These are phyloP conservation scores for Metalampra italica DNA, from an alignment of 2,888 invertebrate genomes.

Conservation along the genomic window DNA sequence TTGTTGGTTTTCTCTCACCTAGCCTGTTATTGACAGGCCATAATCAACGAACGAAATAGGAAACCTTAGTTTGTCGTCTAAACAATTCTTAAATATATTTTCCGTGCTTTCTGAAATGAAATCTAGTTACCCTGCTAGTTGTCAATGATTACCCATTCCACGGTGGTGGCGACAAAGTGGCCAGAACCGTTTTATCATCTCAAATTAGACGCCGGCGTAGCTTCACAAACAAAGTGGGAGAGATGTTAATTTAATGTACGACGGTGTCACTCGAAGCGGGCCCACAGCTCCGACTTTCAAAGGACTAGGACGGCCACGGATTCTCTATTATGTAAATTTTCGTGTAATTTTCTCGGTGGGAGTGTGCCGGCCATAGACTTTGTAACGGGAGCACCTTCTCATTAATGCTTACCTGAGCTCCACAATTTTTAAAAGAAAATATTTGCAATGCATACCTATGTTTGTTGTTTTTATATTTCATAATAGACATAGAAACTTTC, in stretches of 20 bases:
- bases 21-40: background rate
- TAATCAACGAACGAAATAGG: background rate
- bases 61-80: background rate
- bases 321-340: slow-evolving; percentile 77
- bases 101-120: background rate
- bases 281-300: slow-evolving; percentile 63
- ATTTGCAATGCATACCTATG: slow-evolving; percentile 15
- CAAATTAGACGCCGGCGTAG: slow-evolving; percentile 58
- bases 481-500: too few relatives aligned
- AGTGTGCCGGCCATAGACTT: slow-evolving; percentile 60
- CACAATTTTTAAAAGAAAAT: slow-evolving; percentile 43
- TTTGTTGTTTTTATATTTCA: slow-evolving; percentile 20
- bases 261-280: slow-evolving; percentile 65
- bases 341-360: slow-evolving; percentile 69
- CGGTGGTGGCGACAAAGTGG: background rate
- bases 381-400: slow-evolving; percentile 64
- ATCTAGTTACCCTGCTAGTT: background rate
- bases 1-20: background rate
- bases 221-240: slow-evolving; percentile 67
- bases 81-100: too few relatives aligned
- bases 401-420: slow-evolving; percentile 63
- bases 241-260: slow-evolving; percentile 75
- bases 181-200: slow-evolving; percentile 28
- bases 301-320: slow-evolving; percentile 71
- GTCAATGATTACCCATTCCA: slow-evolving; percentile 2